A percentile compares a stretch with the other conserved stretches of the same genome.
Evolutionary conservation across 2,888 invertebrate genomes (phyloP).

Genomic region (Caenorhabditis plicata): DNA sequence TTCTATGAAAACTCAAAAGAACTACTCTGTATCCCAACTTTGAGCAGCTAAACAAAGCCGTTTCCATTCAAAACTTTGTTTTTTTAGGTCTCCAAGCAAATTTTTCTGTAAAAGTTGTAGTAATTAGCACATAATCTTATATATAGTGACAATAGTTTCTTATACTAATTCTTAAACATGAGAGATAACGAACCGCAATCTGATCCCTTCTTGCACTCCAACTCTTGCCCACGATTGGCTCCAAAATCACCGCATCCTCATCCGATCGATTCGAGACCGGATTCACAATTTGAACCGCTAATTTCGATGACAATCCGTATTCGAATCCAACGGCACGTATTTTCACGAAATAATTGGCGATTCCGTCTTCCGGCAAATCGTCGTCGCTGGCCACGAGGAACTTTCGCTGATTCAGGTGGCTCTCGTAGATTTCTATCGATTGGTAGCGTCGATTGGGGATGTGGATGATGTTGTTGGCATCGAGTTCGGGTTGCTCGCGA

Average conservation of each 20-base stretch:
- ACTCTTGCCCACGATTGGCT: slow-evolving; percentile 30
- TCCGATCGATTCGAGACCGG: slow-evolving; percentile 83
- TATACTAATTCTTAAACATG: too few species aligned
- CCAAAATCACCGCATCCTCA: slow-evolving; percentile 72
- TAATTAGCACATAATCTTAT: too few species aligned
- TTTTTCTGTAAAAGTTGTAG: too few species aligned
- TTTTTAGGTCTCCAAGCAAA: too few species aligned
- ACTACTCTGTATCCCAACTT: too few species aligned
- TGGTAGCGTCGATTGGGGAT: slow-evolving; percentile 26
- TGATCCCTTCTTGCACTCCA: slow-evolving; percentile 42
- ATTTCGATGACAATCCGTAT: slow-evolving; percentile 56
- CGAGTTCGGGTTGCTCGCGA: slow-evolving; percentile 61
- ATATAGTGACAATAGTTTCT: too few species aligned
- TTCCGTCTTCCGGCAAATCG: slow-evolving; percentile 43
- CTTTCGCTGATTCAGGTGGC: slow-evolving; percentile 59
- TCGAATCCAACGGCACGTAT: slow-evolving; percentile 56
- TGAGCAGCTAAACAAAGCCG: too few species aligned
- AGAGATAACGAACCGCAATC: slow-evolving; percentile 20
- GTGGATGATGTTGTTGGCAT: slow-evolving; percentile 48
- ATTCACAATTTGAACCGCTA: slow-evolving; percentile 74
- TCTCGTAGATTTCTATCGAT: slow-evolving; percentile 48
- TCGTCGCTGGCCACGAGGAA: slow-evolving; percentile 58
- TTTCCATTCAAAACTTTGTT: too few species aligned
- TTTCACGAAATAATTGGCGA: slow-evolving; percentile 49
- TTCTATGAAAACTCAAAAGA: too few species aligned